These are phyloP conservation scores for Neoarius graeffei DNA, from an alignment of 2,113 vertebrate genomes.

Conservation along the genomic window DNA sequence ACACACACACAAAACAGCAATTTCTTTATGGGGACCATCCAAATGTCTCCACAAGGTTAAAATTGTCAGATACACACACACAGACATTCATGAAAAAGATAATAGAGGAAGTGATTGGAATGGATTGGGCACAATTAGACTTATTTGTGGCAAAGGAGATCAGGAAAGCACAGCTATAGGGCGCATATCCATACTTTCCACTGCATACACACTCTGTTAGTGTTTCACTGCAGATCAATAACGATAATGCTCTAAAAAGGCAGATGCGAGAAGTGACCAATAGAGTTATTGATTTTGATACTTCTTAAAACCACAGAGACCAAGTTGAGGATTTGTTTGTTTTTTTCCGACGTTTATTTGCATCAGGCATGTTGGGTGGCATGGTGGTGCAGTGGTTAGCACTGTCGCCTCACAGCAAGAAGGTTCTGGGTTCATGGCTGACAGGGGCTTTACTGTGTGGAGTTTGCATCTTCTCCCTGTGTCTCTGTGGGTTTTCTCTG, in stretches of 20 bases:
- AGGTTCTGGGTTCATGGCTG: no score
- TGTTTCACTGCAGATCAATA: conserved; percentile 18
- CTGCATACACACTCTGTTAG: conserved; percentile 1
- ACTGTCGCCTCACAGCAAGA: no score
- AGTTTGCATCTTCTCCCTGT: no score
- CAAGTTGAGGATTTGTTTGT: background rate
- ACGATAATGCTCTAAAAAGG: background rate
- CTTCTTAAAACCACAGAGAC: conserved; percentile 1
- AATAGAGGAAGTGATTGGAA: background rate
- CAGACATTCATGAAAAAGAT: background rate
- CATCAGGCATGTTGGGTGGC: background rate
- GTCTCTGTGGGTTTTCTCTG: no score
- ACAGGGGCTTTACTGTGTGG: no score
- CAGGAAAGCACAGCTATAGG: background rate
- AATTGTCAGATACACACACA: background rate
- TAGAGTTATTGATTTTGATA: conserved; percentile 1
- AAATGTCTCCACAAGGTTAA: no score
- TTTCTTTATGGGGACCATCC: no score
- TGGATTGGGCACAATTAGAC: background rate
- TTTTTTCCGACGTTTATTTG: background rate
- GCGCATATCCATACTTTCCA: background rate
- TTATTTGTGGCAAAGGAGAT: conserved; percentile 1
- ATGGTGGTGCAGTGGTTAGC: no score
- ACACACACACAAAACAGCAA: no score
- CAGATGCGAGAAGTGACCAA: conserved; percentile 5